Conservation (phyloP, 92 coral and sea anemone species). For the Porites divaricata region DNA sequence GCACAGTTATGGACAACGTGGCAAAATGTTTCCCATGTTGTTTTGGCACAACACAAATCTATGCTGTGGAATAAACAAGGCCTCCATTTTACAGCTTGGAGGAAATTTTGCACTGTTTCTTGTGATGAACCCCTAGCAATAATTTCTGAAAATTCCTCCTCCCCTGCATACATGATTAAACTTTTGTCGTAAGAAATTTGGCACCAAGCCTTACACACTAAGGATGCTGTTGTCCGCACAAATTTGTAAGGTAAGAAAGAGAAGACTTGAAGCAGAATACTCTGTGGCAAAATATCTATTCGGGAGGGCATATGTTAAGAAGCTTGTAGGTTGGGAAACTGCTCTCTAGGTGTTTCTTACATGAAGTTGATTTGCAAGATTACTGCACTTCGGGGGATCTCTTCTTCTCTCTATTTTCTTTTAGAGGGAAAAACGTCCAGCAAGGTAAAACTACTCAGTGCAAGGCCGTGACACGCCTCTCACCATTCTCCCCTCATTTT, state of each 20-base stretch:
- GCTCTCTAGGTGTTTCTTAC: no score
- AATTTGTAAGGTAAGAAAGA: slow-evolving; percentile 25
- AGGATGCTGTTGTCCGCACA: slow-evolving; percentile 13
- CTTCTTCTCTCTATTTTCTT: no score
- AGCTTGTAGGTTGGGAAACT: not conserved
- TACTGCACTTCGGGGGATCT: no score
- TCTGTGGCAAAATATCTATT: slow-evolving; percentile 9
- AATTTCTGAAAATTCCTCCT: slow-evolving; percentile 4
- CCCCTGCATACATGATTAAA: not conserved
- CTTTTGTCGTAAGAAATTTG: slow-evolving; percentile 7
- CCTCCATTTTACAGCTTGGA: slow-evolving; percentile 13
- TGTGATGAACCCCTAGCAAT: not conserved
- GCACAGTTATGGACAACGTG: not conserved
- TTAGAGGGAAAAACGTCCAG: no score
- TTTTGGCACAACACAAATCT: slow-evolving; percentile 14
- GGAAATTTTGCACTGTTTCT: slow-evolving; percentile 15
- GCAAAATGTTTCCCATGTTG: slow-evolving; percentile 11
- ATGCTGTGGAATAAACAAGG: slow-evolving; percentile 14
- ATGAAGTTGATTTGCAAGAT: no score
- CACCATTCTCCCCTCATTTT: no score
- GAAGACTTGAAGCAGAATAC: not conserved
- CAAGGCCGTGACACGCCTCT: no score
- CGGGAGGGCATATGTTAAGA: not conserved
- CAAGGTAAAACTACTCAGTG: no score
- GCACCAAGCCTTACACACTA: slow-evolving; percentile 32